A percentile compares a stretch with the other conserved stretches of the same genome.
Evolutionary conservation across 2,888 invertebrate species (phyloP).

Genomic region (Heteromyza rotundicornis): DNA sequence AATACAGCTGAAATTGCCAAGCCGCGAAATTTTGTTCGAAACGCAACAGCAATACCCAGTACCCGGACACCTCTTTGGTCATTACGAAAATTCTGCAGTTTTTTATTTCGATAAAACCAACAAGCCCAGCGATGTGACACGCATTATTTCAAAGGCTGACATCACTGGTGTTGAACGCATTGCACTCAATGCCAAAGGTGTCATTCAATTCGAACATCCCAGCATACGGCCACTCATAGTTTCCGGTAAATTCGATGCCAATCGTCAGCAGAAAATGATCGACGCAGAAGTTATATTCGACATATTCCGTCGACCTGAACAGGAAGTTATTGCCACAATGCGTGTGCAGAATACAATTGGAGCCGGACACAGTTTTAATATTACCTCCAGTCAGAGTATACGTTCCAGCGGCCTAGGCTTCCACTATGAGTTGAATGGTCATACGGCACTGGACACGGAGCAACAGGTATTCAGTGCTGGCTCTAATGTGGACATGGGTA

Average conservation of each 20-base stretch:
- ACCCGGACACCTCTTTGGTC: slow-evolving; percentile 64
- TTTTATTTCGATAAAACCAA: slow-evolving; percentile 76
- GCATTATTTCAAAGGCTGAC: slow-evolving; percentile 66
- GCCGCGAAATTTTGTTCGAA: slow-evolving; percentile 72
- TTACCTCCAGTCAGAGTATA: slow-evolving; percentile 59
- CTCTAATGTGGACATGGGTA: slow-evolving; percentile 52
- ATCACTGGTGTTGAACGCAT: slow-evolving; percentile 64
- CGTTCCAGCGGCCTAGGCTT: slow-evolving; percentile 63
- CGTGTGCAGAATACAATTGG: slow-evolving; percentile 30
- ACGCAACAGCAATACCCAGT: slow-evolving; percentile 64
- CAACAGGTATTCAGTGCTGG: slow-evolving; percentile 50
- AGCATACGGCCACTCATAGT: slow-evolving; percentile 65
- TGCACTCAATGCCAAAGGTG: slow-evolving; percentile 64
- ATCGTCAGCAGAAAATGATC: slow-evolving; percentile 49
- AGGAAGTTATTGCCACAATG: slow-evolving; percentile 63
- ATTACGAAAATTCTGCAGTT: slow-evolving; percentile 69
- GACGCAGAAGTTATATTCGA: slow-evolving; percentile 65
- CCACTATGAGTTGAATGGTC: slow-evolving; percentile 44
- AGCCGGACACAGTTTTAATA: slow-evolving; percentile 59
- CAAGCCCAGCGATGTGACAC: slow-evolving; percentile 73
- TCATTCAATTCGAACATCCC: slow-evolving; percentile 73
- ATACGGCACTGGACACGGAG: slow-evolving; percentile 49
- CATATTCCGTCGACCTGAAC: slow-evolving; percentile 67
- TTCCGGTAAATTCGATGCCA: slow-evolving; percentile 62
- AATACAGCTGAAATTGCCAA: slow-evolving; percentile 71